Percentiles rank a stretch among this genome's conserved stretches.
These are phyloP conservation scores for Virgularia gustaviana DNA, from an alignment of 92 coral and sea anemone genomes.

Conservation along the genomic window DNA sequence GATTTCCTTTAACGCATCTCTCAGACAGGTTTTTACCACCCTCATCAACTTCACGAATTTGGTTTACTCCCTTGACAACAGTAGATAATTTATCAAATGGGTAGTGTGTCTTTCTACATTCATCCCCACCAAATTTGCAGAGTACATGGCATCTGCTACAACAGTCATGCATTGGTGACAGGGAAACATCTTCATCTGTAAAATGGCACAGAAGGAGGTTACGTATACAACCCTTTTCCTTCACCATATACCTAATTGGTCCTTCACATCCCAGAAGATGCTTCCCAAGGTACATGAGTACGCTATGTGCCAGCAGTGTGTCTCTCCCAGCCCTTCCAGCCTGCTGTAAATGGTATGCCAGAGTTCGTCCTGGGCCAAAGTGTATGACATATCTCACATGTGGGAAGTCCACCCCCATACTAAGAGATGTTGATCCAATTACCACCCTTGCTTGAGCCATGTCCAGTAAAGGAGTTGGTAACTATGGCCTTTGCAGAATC, in stretches of 20 bases:
- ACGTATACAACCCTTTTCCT: slow-evolving; percentile 26
- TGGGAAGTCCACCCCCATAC: slow-evolving; percentile 38
- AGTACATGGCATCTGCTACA: slow-evolving; percentile 45
- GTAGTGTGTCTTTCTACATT: slow-evolving; percentile 13
- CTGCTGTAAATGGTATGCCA: slow-evolving; percentile 32
- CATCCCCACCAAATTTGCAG: slow-evolving; percentile 25
- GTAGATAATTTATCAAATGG: slow-evolving; percentile 36
- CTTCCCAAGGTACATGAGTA: slow-evolving; percentile 45
- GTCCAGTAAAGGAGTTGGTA: slow-evolving; percentile 20
- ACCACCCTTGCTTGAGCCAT: slow-evolving; percentile 29
- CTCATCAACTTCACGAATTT: too few relatives aligned
- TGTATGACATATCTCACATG: slow-evolving; percentile 34
- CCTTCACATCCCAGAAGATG: slow-evolving; percentile 50
- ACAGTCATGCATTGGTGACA: slow-evolving; percentile 35
- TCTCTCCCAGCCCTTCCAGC: slow-evolving; percentile 77
- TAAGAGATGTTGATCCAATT: slow-evolving; percentile 31
- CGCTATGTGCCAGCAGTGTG: slow-evolving; percentile 19
- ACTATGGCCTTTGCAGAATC: slow-evolving; percentile 1
- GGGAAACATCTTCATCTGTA: slow-evolving; percentile 17
- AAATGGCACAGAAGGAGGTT: slow-evolving; percentile 42
- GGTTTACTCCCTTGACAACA: too few relatives aligned
- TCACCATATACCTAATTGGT: slow-evolving; percentile 30
- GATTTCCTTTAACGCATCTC: too few relatives aligned
- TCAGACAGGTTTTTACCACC: too few relatives aligned
- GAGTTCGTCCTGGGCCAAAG: slow-evolving; percentile 30